phyloP scores from a whole-genome alignment of 2,797 vertebrate genomes.

The Pangasius mekongensis region DNA sequence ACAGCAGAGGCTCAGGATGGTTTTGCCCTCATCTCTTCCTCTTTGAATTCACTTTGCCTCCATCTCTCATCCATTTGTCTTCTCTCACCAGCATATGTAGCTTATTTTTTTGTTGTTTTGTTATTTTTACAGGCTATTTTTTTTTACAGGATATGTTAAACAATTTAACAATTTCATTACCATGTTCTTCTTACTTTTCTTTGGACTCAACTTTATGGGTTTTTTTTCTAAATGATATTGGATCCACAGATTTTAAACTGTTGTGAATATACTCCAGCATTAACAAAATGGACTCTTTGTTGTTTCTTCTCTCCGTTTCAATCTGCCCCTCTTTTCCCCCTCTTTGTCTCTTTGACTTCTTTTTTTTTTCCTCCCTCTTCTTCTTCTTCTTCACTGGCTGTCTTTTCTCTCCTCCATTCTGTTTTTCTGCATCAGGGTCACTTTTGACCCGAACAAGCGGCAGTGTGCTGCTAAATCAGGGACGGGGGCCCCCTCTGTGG shows the following conservation, averaged over 20 bases:
- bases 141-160: neutral
- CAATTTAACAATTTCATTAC: neutral
- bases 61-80: neutral
- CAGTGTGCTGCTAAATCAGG: slow-evolving; percentile 79
- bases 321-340: slow-evolving; percentile 28
- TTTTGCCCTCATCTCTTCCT: neutral
- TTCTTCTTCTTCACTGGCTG: slow-evolving; percentile 47
- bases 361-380: slow-evolving; percentile 20
- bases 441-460: slow-evolving; percentile 83
- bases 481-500: slow-evolving; percentile 74
- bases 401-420: slow-evolving; percentile 58
- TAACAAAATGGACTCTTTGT: slow-evolving; percentile 29
- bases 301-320: slow-evolving; percentile 40
- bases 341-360: slow-evolving; percentile 18
- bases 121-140: neutral
- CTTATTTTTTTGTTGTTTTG: neutral
- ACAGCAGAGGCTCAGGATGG: neutral
- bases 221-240: neutral
- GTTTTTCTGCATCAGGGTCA: slow-evolving; percentile 81
- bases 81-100: neutral
- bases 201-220: neutral
- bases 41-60: neutral
- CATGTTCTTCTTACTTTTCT: neutral
- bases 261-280: slow-evolving; percentile 9
- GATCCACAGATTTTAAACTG: neutral